Evolutionary conservation across 2,113 vertebrate species (phyloP).

Genomic region (Bubo scandiacus): DNA sequence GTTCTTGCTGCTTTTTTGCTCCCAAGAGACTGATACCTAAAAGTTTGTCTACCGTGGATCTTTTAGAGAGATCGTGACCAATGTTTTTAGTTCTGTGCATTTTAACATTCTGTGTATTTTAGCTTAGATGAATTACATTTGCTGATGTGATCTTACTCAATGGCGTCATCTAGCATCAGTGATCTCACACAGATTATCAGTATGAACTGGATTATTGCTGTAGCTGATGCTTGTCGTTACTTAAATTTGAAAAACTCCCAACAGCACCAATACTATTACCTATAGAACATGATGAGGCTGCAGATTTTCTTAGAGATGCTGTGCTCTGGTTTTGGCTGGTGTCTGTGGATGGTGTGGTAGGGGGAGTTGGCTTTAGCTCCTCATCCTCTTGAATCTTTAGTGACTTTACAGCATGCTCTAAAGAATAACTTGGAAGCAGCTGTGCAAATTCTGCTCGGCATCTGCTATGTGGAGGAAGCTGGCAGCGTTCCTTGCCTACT

Average conservation of each 20-base stretch:
- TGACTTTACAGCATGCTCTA: neutral
- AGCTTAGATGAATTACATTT: neutral
- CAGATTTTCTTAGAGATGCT: neutral
- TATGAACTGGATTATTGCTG: neutral
- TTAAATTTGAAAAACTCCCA: neutral
- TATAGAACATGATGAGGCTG: neutral
- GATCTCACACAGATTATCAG: neutral
- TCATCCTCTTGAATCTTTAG: neutral
- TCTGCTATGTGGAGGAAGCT: neutral
- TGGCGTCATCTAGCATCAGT: neutral
- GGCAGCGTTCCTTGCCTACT: neutral
- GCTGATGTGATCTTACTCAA: neutral
- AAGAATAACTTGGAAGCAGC: neutral
- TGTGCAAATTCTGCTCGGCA: neutral
- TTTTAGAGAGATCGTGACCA: neutral
- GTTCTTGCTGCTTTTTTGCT: neutral
- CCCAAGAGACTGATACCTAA: neutral
- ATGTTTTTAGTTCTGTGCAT: neutral
- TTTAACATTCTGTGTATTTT: neutral
- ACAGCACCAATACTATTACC: too few relatives aligned
- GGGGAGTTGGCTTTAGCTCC: neutral
- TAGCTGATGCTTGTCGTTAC: neutral
- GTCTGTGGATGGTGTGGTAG: too few relatives aligned
- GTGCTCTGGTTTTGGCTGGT: neutral
- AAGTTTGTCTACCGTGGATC: neutral